phyloP scores from a whole-genome alignment of 2,113 vertebrate species.

The Bufo gargarizans region DNA sequence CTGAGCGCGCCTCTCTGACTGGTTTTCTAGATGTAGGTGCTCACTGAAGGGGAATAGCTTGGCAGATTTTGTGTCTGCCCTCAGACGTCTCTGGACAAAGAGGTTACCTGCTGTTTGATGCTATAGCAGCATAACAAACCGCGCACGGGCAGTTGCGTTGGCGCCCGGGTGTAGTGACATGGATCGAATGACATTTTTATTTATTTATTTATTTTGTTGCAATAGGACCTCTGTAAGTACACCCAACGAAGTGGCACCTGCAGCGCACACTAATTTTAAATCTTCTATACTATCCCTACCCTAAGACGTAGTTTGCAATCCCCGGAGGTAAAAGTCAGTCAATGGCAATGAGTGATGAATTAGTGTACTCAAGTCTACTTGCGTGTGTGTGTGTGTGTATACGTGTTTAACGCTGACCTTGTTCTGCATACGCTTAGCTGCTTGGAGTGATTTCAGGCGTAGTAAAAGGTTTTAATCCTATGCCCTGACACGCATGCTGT shows the following conservation, averaged over 20 bases:
- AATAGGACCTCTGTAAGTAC: neutral
- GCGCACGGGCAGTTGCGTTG: neutral
- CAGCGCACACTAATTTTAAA: constrained; percentile 57
- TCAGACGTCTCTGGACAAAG: constrained; percentile 42
- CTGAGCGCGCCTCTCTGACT: constrained; percentile 17
- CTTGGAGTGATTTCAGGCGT: constrained; percentile 79
- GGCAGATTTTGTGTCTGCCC: constrained; percentile 34
- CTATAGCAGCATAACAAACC: constrained; percentile 23
- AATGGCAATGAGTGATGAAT: constrained; percentile 80
- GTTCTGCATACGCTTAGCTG: constrained; percentile 75
- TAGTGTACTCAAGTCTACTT: constrained; percentile 72
- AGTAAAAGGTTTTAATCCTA: constrained; percentile 87
- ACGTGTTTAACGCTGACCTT: constrained; percentile 76
- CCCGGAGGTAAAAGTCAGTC: constrained; percentile 73
- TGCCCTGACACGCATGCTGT: constrained; percentile 86
- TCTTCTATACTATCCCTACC: constrained; percentile 65
- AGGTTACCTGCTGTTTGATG: constrained; percentile 47
- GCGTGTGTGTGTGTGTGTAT: constrained; percentile 61
- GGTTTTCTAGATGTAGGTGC: constrained; percentile 23
- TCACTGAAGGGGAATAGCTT: constrained; percentile 30
- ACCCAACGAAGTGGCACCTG: neutral
- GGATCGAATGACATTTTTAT: neutral
- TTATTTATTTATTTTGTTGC: neutral
- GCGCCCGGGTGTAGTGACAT: constrained; percentile 9
- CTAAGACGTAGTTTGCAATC: constrained; percentile 76